A percentile compares a stretch with the other conserved stretches of the same genome.
phyloP scores from a whole-genome alignment of 2,888 invertebrate species.

The Polia nebulosa region DNA sequence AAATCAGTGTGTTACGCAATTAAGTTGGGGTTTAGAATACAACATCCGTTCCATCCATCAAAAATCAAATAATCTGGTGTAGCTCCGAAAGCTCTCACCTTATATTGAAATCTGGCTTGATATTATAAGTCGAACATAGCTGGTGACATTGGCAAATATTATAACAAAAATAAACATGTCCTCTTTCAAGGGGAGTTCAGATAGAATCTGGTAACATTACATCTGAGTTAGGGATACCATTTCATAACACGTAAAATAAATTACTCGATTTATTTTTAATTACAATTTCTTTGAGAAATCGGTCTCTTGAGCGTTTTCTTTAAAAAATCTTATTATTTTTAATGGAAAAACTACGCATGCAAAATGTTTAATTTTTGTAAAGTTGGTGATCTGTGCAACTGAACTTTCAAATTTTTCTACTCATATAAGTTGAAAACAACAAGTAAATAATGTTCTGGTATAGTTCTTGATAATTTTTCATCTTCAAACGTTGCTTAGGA shows the following conservation, averaged over 20 bases:
- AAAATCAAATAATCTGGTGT: not conserved
- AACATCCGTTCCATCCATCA: not conserved
- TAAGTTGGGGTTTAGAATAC: not conserved
- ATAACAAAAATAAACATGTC: not conserved
- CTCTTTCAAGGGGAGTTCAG: conserved; percentile 7
- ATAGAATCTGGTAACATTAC: conserved; percentile 32
- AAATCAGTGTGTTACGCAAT: not conserved
- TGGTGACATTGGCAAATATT: not conserved
- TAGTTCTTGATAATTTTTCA: too few relatives aligned
- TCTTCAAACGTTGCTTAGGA: too few relatives aligned
- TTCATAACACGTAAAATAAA: not conserved
- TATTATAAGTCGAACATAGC: not conserved
- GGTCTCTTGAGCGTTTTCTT: not conserved
- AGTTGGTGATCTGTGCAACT: not conserved
- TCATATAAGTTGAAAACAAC: too few relatives aligned
- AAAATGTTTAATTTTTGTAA: not conserved
- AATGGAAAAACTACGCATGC: not conserved
- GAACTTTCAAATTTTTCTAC: too few relatives aligned
- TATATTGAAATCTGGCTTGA: too few relatives aligned
- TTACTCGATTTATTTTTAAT: not conserved
- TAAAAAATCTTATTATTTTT: not conserved
- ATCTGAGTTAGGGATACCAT: conserved; percentile 22
- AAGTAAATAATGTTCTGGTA: too few relatives aligned
- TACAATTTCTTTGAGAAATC: not conserved
- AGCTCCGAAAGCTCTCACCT: too few relatives aligned